Base-by-base conservation (phyloP, 2,888 invertebrate genomes). In the Cantharis lateralis region DNA sequence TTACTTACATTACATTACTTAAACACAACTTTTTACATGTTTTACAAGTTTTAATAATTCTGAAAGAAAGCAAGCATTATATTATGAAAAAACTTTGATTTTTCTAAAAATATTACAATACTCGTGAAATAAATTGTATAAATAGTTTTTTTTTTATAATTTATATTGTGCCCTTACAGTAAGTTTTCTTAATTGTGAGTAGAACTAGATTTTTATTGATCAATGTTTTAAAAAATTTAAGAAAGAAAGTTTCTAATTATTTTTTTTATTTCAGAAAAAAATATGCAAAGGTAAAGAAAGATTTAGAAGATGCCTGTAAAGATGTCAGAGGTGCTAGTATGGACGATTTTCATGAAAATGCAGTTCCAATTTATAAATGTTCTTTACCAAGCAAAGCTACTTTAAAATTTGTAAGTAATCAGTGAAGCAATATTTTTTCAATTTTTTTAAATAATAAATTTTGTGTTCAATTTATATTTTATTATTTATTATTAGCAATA, bases 291-390 rank as follows among this genome's bases (percentile, higher is more conserved):
- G 91, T 98, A 87, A 94, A 95, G 85, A 94, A 95, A 87, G 97
- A 98, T 84, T 89, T 98, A 69, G 96, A 96, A 88, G 98, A 98
- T 86, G 98, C 98, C 16, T 96, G 96, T 80, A 94, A 94, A 85
- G 95, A 95, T 80, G 91, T 90, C 20, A 90, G 92, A 81, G 89
- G 90, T 76, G 88, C 90, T 62, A 90, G 90, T 80, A 87, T 89
- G 69, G 88, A 89, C 20, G 89, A 89, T 80, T 82, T 89, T 72
- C 89, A 88, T 81, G 91, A 91, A 83, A 89, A 89, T 74, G 84
- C 79, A 63, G 87, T 86, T 11, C 82, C 83, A 18, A 84, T 86
- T 3, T 84, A 81, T 63, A 83, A 85, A 62, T 86, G 87, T n/a
- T 81, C 85, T 1, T 89, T 95, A 77, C 95, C 95, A 26, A 92